A percentile compares a stretch with the other conserved stretches of the same genome.
phyloP scores from a whole-genome alignment of 2,888 invertebrate genomes.

The Apamea crenata region DNA sequence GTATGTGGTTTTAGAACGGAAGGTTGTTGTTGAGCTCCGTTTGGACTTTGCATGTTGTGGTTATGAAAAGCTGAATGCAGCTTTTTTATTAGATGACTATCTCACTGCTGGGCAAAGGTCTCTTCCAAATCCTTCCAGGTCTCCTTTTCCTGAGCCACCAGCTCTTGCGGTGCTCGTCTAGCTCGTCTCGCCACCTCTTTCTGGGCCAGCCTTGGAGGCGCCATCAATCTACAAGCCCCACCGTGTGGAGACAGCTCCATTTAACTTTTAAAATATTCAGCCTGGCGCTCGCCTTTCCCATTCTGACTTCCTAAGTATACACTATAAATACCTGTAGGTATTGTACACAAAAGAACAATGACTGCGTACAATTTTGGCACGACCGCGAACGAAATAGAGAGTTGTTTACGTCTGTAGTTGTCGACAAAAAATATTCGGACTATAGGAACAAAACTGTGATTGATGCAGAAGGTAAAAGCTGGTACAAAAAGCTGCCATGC shows the following conservation, averaged over 20 bases:
- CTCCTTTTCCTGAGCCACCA: not conserved
- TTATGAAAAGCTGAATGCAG: not conserved
- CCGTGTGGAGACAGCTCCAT: not conserved
- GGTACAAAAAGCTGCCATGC: not conserved
- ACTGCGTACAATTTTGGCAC: conserved; percentile 56
- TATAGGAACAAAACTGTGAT: conserved; percentile 32
- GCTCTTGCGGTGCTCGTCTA: not conserved
- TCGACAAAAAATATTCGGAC: conserved; percentile 74
- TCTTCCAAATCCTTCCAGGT: not conserved
- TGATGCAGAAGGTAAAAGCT: conserved; percentile 18
- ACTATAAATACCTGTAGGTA: conserved; percentile 36
- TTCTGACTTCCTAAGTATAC: not conserved
- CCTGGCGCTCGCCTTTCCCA: not conserved
- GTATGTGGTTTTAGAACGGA: not conserved
- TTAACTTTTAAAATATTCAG: not conserved
- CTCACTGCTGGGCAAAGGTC: not conserved
- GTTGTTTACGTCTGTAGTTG: conserved; percentile 81
- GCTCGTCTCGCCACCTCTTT: not conserved
- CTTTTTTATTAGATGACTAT: not conserved
- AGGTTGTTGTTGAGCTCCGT: no score
- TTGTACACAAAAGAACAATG: conserved; percentile 58
- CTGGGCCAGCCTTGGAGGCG: not conserved
- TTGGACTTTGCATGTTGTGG: not conserved
- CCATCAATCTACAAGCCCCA: not conserved
- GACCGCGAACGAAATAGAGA: conserved; percentile 79